Percentiles rank a stretch among this genome's conserved stretches.
Conservation (phyloP, 2,888 invertebrate genomes). For the Iselma pallidipennis region DNA sequence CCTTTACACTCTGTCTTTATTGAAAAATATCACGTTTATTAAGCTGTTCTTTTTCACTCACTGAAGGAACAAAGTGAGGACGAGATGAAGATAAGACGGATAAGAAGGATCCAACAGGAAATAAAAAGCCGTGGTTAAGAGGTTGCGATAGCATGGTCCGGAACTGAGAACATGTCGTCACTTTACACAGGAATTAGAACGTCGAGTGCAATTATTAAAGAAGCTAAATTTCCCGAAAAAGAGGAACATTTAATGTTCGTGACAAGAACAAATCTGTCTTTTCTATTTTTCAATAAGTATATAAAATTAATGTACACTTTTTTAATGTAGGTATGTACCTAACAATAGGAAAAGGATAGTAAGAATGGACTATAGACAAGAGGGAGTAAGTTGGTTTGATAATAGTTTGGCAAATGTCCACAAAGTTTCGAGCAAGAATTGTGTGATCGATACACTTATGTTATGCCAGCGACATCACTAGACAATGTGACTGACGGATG, state of each 20-base stretch:
- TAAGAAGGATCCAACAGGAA: conserved; percentile 28
- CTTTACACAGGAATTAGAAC: conserved; percentile 30
- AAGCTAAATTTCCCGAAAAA: conserved; percentile 6
- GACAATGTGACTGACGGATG: conserved; percentile 20
- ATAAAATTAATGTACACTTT: conserved; percentile 8
- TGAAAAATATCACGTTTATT: conserved; percentile 21
- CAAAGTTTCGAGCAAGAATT: conserved; percentile 10
- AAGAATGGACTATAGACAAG: not conserved
- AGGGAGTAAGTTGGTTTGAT: conserved; percentile 11
- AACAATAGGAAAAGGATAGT: no score
- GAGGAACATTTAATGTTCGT: conserved; percentile 24
- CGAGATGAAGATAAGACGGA: conserved; percentile 29
- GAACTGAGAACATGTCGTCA: conserved; percentile 31
- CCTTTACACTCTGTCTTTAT: not conserved
- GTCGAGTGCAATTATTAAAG: conserved; percentile 31
- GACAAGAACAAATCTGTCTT: conserved; percentile 13
- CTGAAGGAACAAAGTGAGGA: conserved; percentile 12
- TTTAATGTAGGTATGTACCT: no score
- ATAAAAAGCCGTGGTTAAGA: conserved; percentile 31
- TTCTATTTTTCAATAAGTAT: conserved; percentile 19
- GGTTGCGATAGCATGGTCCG: conserved; percentile 30
- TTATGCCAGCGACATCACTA: conserved; percentile 18
- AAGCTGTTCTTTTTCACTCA: conserved; percentile 11
- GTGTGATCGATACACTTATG: conserved; percentile 23
- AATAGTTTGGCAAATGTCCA: conserved; percentile 24